A percentile compares a stretch with the other conserved stretches of the same genome.
Conservation (phyloP, 2,797 vertebrate species). For the Lates japonicus region DNA sequence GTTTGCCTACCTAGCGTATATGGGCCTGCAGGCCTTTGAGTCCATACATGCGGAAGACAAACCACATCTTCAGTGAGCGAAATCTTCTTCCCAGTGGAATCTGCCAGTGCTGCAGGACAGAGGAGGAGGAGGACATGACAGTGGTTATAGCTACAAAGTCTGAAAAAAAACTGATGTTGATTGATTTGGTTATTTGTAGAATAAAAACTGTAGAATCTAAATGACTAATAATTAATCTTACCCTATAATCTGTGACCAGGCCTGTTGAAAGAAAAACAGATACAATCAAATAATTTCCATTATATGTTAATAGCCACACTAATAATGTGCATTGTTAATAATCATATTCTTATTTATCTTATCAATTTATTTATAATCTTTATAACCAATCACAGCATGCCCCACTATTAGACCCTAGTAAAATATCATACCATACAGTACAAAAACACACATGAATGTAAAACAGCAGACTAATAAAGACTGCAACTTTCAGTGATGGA, state of each 20-base stretch:
- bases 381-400: neutral
- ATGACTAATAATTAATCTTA: conserved; percentile 40
- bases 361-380: neutral
- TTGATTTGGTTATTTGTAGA: neutral
- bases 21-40: conserved; percentile 91
- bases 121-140: neutral
- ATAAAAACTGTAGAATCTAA: neutral
- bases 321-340: neutral
- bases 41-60: conserved; percentile 95
- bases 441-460: neutral
- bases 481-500: neutral
- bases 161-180: neutral
- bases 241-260: conserved; percentile 82
- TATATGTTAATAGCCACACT: neutral
- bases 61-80: conserved; percentile 98
- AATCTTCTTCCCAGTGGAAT: conserved; percentile 96
- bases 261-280: conserved; percentile 62
- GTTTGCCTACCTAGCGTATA: conserved; percentile 91
- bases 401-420: neutral
- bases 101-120: conserved; percentile 93
- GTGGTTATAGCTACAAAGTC: neutral
- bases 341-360: too few species aligned
- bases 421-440: neutral
- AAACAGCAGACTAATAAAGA: neutral
- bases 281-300: conserved; percentile 7